Base-by-base conservation (phyloP, 2,888 invertebrate genomes). In the Julus scanicus region DNA sequence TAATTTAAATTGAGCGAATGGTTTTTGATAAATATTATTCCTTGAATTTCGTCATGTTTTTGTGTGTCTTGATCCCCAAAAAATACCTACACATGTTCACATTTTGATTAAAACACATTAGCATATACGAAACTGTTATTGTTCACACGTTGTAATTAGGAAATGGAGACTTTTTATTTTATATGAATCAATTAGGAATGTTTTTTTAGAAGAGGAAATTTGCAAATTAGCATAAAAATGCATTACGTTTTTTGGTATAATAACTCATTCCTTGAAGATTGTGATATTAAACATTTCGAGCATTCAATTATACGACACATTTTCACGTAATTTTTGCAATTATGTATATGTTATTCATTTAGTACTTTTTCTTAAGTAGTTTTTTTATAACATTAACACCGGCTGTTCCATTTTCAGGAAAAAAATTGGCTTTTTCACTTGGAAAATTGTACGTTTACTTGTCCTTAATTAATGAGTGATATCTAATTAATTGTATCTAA, bases 101-200 rank as follows among this genome's bases (percentile, higher is more conserved):
- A 71, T 71, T 71, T 71, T 71, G 71, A 71, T 71, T 71, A 71
- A 71, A 71, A 71, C 20, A 63, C 63, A 63, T 63, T 20, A 71
- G 5, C 29, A 6, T 44, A 29, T 29, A 11, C 9, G n/a, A 29
- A n/a, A 71, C 11, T 71, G 71, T 29, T 13, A 11, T 20, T 71
- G 71, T 71, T 71, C 71, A 29, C 71, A n/a, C 71, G 53, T 53
- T 13, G 29, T 71, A 71, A 71, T 71, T 71, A 29, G 71, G 71
- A 71, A 71, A 29, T 71, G 20, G 71, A 71, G 8, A 29, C 29
- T n/a, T 71, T 71, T 71, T 71, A 8, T 11, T 29, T 9, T n/a
- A 11, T 71, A 29, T 71, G 29, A 29, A 2, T 9, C 29, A 29
- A 71, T 71, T 29, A 29, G 9, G 71, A 71, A 6, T 29, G 11